phyloP scores from a whole-genome alignment of 2,113 vertebrate species.

The Quiscalus mexicanus region DNA sequence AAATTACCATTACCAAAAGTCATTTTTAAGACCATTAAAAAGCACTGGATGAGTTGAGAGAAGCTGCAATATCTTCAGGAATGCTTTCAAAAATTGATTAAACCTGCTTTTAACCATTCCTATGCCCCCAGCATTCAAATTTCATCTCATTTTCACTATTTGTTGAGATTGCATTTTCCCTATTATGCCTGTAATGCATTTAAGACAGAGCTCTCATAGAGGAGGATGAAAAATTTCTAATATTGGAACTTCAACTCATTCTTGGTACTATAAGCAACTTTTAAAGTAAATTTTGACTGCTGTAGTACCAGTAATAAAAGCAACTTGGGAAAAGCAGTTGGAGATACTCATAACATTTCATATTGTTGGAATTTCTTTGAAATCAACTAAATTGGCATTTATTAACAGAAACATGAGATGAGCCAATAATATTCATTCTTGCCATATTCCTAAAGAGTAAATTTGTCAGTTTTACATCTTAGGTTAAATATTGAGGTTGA shows the following conservation, averaged over 20 bases:
- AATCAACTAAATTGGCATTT: not conserved
- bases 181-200: not conserved
- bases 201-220: not conserved
- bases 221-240: not conserved
- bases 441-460: not conserved
- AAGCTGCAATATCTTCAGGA: not conserved
- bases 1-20: conserved; percentile 13
- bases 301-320: not conserved
- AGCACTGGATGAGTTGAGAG: not conserved
- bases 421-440: not conserved
- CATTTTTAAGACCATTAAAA: conserved; percentile 35
- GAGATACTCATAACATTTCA: not conserved
- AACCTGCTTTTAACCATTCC: not conserved
- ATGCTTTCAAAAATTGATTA: not conserved
- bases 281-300: not conserved
- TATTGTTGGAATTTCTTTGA: not conserved
- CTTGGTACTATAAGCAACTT: not conserved
- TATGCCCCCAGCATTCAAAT: not conserved
- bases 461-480: not conserved
- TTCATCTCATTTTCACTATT: not conserved
- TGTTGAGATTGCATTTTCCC: not conserved
- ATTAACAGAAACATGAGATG: not conserved
- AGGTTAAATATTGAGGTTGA: not conserved
- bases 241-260: not conserved
- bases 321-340: not conserved